Percentiles rank a stretch among this genome's conserved stretches.
These are phyloP conservation scores for Brienomyrus brachyistius DNA, from an alignment of 2,113 vertebrate species.

Conservation along the genomic window DNA sequence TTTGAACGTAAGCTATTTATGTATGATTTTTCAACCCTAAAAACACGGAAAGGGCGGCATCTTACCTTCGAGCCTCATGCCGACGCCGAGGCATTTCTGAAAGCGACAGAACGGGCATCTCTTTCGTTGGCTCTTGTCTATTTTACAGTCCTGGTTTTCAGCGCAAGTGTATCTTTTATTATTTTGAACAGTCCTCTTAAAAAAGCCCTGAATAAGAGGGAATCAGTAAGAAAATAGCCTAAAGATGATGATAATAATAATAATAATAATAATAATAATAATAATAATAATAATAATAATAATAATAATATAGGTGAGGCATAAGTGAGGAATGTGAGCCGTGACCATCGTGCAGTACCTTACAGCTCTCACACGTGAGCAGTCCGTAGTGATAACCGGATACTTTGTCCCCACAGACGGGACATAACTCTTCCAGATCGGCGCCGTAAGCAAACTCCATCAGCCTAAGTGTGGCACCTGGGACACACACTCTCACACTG, in stretches of 20 bases:
- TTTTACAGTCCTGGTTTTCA: conserved; percentile 78
- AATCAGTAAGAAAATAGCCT: background rate
- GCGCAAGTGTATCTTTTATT: conserved; percentile 85
- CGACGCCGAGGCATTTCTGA: conserved; percentile 84
- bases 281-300: background rate
- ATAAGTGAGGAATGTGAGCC: background rate
- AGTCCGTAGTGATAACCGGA: conserved; percentile 62
- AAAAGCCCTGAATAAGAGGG: conserved; percentile 70
- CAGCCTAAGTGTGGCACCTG: background rate
- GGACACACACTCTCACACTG: background rate
- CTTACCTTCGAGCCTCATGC: conserved; percentile 85
- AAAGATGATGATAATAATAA: no score
- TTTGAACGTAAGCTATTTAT: background rate
- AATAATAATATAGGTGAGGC: background rate
- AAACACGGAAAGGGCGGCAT: background rate
- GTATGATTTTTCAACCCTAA: background rate
- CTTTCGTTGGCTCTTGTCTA: conserved; percentile 81
- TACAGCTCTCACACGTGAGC: conserved; percentile 61
- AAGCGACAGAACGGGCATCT: conserved; percentile 85
- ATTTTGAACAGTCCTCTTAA: conserved; percentile 89
- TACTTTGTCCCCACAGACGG: conserved; percentile 57
- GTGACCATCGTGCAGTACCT: conserved; percentile 36
- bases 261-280: background rate
- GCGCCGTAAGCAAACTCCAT: conserved; percentile 43
- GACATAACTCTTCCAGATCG: conserved; percentile 50